Evolutionary conservation across 1,140 invertebrate species (phyloP), one percentile per base, ranked within the genome.

Genomic region (Lasaia peninsularis): DNA sequence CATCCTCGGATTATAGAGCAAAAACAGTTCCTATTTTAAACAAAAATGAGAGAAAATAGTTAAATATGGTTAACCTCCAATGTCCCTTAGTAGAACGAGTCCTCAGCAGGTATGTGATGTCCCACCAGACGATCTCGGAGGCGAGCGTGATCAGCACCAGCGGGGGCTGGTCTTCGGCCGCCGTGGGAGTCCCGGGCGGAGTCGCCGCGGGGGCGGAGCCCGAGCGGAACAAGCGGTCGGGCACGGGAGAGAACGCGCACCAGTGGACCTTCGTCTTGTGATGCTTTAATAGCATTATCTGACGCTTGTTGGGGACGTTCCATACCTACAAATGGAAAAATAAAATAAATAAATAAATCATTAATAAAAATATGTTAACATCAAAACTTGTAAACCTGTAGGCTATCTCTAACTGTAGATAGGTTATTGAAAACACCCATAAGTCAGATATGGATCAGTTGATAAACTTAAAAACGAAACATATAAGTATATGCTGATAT

Each of bases 111-210:
- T 76, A 69, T 0, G 75, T 75, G 21, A 88, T 60, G 57, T 88
- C 74, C 85, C 85, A 88, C 80, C 82, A 86, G 12, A 88, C 82
- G 18, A 88, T 75, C 59, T 88, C 80, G 0, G 80, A 56, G 1
- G 80, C 82, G 74, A 86, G 75, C 0, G 78, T 78, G 5, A 86
- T 73, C 5, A 88, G 64, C 3, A 88, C 84, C 0, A 88, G 54
- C 0, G 84, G 84, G 1, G 78, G 74, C 28, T 76, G 71, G 12
- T 69, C 71, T 7, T 71, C 71, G 0, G 33, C 5, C 71, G 20
- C 34, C 24, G 24, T 28, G 24, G 24, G 24, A 7, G 5, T 28
- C 24, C 24, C 24, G 24, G 24, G 24, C 24, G 24, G 24, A 7
- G 24, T 28, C 24, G 5, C 11, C 7, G 48, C 6, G 28, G 63